These are phyloP conservation scores for Noctilio leporinus DNA, from an alignment of 2,113 vertebrate genomes.

Conservation along the genomic window DNA sequence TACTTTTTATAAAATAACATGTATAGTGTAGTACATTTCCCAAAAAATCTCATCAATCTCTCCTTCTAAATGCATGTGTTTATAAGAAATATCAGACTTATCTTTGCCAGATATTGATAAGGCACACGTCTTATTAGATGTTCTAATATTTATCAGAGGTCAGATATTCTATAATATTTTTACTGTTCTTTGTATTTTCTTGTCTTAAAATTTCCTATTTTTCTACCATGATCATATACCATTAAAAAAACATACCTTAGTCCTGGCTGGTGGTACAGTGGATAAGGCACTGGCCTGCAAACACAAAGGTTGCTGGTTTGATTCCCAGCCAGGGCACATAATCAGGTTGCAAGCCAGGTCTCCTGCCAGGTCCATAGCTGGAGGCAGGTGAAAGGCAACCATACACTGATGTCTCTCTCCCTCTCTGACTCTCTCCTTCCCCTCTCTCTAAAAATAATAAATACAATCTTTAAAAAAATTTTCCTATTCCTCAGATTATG, in stretches of 20 bases:
- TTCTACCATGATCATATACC: background rate
- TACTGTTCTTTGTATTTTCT: background rate
- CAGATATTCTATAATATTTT: background rate
- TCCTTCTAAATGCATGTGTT: background rate
- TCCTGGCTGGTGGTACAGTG: too few relatives aligned
- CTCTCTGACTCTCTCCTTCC: too few relatives aligned
- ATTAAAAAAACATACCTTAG: background rate
- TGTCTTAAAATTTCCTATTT: background rate
- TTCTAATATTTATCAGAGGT: too few relatives aligned
- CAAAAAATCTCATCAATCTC: background rate
- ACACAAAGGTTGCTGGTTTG: too few relatives aligned
- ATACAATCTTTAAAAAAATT: too few relatives aligned
- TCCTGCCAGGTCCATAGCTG: too few relatives aligned
- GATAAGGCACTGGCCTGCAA: too few relatives aligned
- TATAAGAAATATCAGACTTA: background rate
- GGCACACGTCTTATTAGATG: background rate
- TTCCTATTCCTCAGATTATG: background rate
- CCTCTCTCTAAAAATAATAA: too few relatives aligned
- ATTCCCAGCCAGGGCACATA: too few relatives aligned
- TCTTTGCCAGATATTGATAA: background rate
- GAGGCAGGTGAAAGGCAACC: too few relatives aligned
- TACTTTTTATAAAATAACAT: background rate
- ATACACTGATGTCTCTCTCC: too few relatives aligned
- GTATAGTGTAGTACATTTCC: background rate
- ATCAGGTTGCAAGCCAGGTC: too few relatives aligned